Base-by-base conservation (phyloP, 1,140 invertebrate genomes). In the Drosophila carrolli region DNA sequence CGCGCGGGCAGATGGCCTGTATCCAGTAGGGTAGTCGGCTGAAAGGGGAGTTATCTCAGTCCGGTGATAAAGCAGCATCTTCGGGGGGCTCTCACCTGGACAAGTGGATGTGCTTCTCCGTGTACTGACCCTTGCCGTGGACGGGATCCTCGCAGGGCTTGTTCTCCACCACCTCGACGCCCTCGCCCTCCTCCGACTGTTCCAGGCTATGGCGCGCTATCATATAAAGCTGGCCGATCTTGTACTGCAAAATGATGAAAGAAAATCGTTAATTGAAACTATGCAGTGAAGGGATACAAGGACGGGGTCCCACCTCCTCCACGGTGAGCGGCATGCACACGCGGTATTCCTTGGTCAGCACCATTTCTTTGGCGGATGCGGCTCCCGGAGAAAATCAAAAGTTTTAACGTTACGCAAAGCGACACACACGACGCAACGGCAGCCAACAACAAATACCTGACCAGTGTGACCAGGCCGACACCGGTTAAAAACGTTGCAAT, bases 181-280 rank as follows among this genome's bases (percentile, higher is more conserved):
- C 97, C 93, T 98, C 97, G 7, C 97, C 97, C 59, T 95, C 95
- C 77, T 96, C 95, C 9, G 97, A 97, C 86, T 98, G 97, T 86
- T 98, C 97, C 85, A 96, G 95, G 92, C 97, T 98, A 86, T 98
- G 97, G 65, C 97, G 95, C 5, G 97, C 97, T 84, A 98, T 98
- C 97, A 98, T 98, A 93, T 98, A 98, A 54, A 98, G 93, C 85
- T 98, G 97, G 0, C 97, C 97, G 90, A 98, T 96, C 55, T 95
- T 95, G 93, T 98, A 98, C 97, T 98, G 91, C 57, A 53, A 76
- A 78, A 67, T 32, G 23, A 35, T 82, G 63, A 74, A 32, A 68
- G 19, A 76, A 54, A 71, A 60, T 44, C 8, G 29, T 16, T 27
- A 37, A 13, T 11, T 54, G 11, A 32, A 37, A 5, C 11, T 23